Conservation (phyloP, 2,797 vertebrate species). For the Borostomias antarcticus region DNA sequence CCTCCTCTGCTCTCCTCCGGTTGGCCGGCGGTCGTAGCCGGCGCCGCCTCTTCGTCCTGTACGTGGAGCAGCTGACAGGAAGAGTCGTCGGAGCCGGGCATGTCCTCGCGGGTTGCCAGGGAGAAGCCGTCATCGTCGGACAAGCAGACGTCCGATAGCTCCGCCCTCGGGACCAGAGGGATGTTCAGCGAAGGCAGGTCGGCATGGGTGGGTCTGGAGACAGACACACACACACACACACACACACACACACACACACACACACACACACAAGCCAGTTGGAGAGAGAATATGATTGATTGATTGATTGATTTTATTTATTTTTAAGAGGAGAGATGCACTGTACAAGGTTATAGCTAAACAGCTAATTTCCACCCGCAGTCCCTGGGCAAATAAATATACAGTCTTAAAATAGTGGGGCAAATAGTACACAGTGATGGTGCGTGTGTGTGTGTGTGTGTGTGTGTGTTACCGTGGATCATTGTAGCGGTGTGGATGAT, state of each 20-base stretch:
- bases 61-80: slow-evolving; percentile 43
- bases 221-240: slow-evolving; percentile 18
- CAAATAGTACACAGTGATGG: too few species aligned
- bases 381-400: too few species aligned
- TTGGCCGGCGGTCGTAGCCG: slow-evolving; percentile 16
- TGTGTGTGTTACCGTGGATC: slow-evolving; percentile 79
- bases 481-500: slow-evolving; percentile 85
- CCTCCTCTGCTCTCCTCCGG: slow-evolving; percentile 7
- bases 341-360: too few species aligned
- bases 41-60: slow-evolving; percentile 6
- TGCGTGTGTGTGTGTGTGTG: background rate
- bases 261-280: background rate
- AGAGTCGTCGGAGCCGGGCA: slow-evolving; percentile 60
- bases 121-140: slow-evolving; percentile 60
- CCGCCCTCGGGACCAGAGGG: slow-evolving; percentile 66
- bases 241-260: slow-evolving; percentile 13
- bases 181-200: slow-evolving; percentile 74
- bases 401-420: too few species aligned
- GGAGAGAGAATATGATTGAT: background rate
- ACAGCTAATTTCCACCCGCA: too few species aligned
- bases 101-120: slow-evolving; percentile 57
- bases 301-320: too few species aligned
- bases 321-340: too few species aligned
- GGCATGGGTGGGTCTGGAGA: slow-evolving; percentile 79
- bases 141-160: slow-evolving; percentile 61